A percentile compares a stretch with the other conserved stretches of the same genome.
Evolutionary conservation across 1,140 invertebrate genomes (phyloP).

Genomic region (Propsilocerus akamusi): DNA sequence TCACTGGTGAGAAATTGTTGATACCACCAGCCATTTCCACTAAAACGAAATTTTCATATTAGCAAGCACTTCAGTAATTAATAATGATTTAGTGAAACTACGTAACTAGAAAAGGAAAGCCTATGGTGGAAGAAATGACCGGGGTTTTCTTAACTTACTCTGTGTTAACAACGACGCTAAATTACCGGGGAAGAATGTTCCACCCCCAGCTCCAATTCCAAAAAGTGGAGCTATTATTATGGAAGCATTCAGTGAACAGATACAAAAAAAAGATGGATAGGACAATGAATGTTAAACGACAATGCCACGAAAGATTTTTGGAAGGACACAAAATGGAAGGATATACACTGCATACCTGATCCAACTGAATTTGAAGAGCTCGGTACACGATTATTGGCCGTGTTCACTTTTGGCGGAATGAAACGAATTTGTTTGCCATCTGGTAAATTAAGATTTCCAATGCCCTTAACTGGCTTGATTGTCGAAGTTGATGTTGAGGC

Average conservation of each 20-base stretch:
- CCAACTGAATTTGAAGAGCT: not conserved
- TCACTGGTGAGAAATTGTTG: constrained; percentile 28
- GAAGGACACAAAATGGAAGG: not conserved
- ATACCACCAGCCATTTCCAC: constrained; percentile 35
- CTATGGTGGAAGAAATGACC: not conserved
- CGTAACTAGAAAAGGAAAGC: not conserved
- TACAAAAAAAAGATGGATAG: not conserved
- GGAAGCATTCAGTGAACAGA: not conserved
- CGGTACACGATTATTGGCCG: constrained; percentile 7
- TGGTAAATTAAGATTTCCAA: too few relatives aligned
- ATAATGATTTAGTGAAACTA: too few relatives aligned
- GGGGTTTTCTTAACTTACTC: not conserved
- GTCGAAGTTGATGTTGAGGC: not conserved
- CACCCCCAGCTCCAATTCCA: not conserved
- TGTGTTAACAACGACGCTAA: not conserved
- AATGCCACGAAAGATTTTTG: not conserved
- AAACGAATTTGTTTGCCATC: constrained; percentile 12
- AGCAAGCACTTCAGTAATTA: too few relatives aligned
- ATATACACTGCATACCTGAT: not conserved
- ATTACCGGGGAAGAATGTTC: not conserved
- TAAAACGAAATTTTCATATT: constrained; percentile 21
- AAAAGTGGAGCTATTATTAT: not conserved
- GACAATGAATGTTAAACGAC: not conserved
- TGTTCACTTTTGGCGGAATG: constrained; percentile 8
- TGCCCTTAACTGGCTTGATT: not conserved